Evolutionary conservation across 2,113 vertebrate species (phyloP), one percentile per base, ranked within the genome.

Genomic region (Amblyopsis rosae): DNA sequence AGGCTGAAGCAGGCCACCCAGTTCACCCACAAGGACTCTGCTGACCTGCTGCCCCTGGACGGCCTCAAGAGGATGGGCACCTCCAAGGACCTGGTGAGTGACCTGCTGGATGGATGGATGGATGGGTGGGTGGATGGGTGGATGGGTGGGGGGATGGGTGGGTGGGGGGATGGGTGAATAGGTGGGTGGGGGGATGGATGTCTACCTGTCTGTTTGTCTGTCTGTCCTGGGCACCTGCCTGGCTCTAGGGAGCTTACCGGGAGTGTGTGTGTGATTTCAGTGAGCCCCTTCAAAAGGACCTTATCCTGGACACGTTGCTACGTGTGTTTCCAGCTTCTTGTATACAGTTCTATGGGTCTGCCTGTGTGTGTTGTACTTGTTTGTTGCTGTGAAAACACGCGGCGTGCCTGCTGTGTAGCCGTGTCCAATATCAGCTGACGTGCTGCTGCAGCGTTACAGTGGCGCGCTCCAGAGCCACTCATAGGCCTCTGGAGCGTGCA

Each of bases 1-100:
- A 93, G 94, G 13, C 95, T 97, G 65, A 98, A 96, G 75, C 97
- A 99, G 90, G 95, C 95, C 82, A 96, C 94, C 11, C 96, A 95
- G 91, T 99, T 99, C 83, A 91, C 92, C 15, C 97, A 99, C 93
- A 96, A 98, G 91, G 97, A 99, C 91, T 99, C 97, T 0, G 97
- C 97, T 9, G 97, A 98, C 90, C 93, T 99, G 84, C 95, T 99
- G 75, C 97, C 96, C 64, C 93, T 99, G 91, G 96, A 98, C 0
- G 94, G 95, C 45, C 93, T 99, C 69, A 96, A 95, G 90, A 93
- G 95, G 76, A 92, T 98, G 19, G 96, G 96, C 58, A 98, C 96
- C 8, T 95, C 96, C 84, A 98, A 98, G 91, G 95, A 97, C 85
- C 75, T 96, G 96, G 96, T 98, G 88, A 98, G 96, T 91, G 17